These are phyloP conservation scores for Palythoa heliodiscus DNA, from an alignment of 92 coral and sea anemone genomes.

Conservation along the genomic window DNA sequence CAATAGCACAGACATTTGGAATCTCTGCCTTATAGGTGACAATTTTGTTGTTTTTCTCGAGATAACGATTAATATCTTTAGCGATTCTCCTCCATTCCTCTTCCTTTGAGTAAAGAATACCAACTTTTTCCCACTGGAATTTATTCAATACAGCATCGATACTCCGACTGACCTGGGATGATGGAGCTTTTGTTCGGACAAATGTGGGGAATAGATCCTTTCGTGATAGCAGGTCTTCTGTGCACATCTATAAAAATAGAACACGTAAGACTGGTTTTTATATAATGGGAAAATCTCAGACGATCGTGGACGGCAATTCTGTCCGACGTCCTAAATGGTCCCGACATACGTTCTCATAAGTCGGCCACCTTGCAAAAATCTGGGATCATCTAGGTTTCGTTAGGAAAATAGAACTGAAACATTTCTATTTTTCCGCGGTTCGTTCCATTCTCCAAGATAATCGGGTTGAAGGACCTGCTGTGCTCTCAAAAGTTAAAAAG, in stretches of 20 bases:
- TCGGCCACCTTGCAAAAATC: no score
- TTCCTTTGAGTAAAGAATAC: slow-evolving; percentile 60
- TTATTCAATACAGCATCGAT: slow-evolving; percentile 68
- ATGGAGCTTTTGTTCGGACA: slow-evolving; percentile 82
- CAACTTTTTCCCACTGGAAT: slow-evolving; percentile 74
- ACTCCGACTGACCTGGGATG: slow-evolving; percentile 74
- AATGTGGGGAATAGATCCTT: slow-evolving; percentile 75
- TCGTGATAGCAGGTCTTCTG: slow-evolving; percentile 66
- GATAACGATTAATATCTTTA: slow-evolving; percentile 58
- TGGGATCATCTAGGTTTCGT: no score
- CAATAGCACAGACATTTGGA: slow-evolving; percentile 53
- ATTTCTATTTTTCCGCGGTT: no score
- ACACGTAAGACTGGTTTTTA: background rate
- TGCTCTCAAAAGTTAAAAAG: no score
- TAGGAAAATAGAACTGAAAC: no score
- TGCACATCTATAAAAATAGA: slow-evolving; percentile 60
- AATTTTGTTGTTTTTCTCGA: slow-evolving; percentile 45
- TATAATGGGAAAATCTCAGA: no score
- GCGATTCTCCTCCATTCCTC: slow-evolving; percentile 70
- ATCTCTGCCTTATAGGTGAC: slow-evolving; percentile 60
- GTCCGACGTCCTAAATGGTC: no score
- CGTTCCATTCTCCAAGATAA: no score
- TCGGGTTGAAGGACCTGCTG: no score
- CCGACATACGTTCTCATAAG: no score
- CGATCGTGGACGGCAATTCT: no score